Evolutionary conservation across 2,113 vertebrate genomes (phyloP).

Genomic region (Odocoileus virginianus): DNA sequence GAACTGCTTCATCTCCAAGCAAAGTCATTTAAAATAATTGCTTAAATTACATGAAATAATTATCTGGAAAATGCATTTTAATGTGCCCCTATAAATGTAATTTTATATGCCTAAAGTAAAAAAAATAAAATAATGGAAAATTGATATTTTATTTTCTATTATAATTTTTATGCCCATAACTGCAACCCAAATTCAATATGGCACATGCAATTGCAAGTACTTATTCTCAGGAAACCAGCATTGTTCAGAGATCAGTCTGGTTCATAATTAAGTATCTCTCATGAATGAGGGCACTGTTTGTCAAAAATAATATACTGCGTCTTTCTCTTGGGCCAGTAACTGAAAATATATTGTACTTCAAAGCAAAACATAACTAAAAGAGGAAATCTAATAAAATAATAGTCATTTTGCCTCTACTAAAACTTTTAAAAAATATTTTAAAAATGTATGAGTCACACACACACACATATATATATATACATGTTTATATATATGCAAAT

Average conservation of each 20-base stretch:
- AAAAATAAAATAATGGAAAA: slow-evolving; percentile 16
- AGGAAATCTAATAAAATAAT: neutral
- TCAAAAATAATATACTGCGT: slow-evolving; percentile 22
- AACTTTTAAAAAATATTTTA: neutral
- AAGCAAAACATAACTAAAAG: slow-evolving; percentile 7
- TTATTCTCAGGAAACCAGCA: slow-evolving; percentile 39
- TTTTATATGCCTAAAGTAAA: neutral
- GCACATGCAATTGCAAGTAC: slow-evolving; percentile 8
- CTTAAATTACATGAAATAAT: neutral
- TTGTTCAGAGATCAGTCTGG: slow-evolving; percentile 1
- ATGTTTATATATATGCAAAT: neutral
- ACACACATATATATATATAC: neutral
- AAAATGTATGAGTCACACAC: neutral
- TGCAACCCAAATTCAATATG: slow-evolving; percentile 51
- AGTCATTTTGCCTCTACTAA: neutral
- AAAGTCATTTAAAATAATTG: slow-evolving; percentile 18
- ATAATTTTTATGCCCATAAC: slow-evolving; percentile 24
- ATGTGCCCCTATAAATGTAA: neutral
- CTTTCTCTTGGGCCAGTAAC: neutral
- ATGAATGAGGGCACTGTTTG: neutral
- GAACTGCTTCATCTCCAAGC: neutral
- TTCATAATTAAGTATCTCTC: slow-evolving; percentile 59
- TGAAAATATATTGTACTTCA: slow-evolving; percentile 1
- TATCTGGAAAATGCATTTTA: slow-evolving; percentile 20
- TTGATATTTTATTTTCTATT: slow-evolving; percentile 2